Evolutionary conservation across 2,888 invertebrate genomes (phyloP), one percentile per base, ranked within the genome.

Genomic region (Cloeon dipterum): DNA sequence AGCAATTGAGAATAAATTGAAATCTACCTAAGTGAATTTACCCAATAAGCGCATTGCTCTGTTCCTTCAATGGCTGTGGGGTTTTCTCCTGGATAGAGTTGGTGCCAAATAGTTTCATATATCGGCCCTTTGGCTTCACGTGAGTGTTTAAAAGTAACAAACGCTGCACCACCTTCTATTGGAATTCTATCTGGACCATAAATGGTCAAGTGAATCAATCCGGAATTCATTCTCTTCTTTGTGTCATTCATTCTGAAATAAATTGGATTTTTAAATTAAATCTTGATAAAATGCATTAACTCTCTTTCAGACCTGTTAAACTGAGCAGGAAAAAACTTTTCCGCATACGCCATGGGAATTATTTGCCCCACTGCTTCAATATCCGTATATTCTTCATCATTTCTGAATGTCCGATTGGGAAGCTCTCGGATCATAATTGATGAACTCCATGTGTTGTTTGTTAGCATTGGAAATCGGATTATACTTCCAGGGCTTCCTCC

Each of bases 1-100:
- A 8, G 11, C 25, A 8, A 10, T 25, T 10, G 25, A 11, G 11
- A 11, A 11, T 10, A 25, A 8, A 10, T 11, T 25, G 25, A 25
- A 8, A 25, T 10, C n/a, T 19, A 40, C 38, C 20, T 20, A 11
- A 14, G 18, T 2, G 19, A 14, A 10, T 29, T 33, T 33, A 38
- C 35, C 40, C 38, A 39, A 26, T 34, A 41, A 14, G 32, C 41
- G 21, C 41, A 41, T 34, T 29, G 29, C 19, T 39, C 37, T n/a
- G 37, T 26, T 21, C 39, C 40, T 2, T 32, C 17, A 8, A 43
- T 42, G 3, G 42, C 36, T n/a, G 40, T 38, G 13, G 36, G 38
- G 34, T n/a, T 26, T 34, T 42, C 42, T 11, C 42, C 41, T 5
- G 34, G 20, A 33, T 32, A 14, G 17, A 42, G 32, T 10, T 23